A percentile compares a stretch with the other conserved stretches of the same genome.
Conservation (phyloP, 2,797 vertebrate genomes). For the Megaceryle alcyon region DNA sequence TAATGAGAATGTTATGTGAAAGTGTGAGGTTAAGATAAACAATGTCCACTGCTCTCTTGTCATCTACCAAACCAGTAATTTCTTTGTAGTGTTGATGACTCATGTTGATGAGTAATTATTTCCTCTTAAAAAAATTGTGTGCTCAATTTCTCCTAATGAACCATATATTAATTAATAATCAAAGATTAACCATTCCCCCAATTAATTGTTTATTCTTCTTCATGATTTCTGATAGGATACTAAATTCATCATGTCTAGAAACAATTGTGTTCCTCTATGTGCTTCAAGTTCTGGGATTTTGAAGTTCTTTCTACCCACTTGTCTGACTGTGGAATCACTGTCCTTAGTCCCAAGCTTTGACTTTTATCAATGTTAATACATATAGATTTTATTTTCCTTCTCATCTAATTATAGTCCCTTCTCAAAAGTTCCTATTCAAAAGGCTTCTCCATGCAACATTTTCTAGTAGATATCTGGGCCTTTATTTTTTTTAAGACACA, state of each 20-base stretch:
- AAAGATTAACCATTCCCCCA: not conserved
- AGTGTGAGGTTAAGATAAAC: not conserved
- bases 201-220: not conserved
- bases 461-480: not conserved
- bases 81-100: not conserved
- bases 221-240: not conserved
- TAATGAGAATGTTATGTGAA: not conserved
- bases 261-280: not conserved
- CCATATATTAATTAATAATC: not conserved
- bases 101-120: not conserved
- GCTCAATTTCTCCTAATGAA: not conserved
- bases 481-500: not conserved
- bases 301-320: not conserved
- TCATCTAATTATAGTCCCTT: not conserved
- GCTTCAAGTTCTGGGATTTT: not conserved
- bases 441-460: not conserved
- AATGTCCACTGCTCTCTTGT: not conserved
- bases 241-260: not conserved
- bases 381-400: not conserved
- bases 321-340: not conserved
- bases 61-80: not conserved
- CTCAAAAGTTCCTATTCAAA: not conserved
- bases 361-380: not conserved
- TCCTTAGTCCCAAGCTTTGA: not conserved
- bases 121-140: not conserved